Evolutionary conservation across 2,888 invertebrate genomes (phyloP).

Genomic region (Tetheella fluctuosa): DNA sequence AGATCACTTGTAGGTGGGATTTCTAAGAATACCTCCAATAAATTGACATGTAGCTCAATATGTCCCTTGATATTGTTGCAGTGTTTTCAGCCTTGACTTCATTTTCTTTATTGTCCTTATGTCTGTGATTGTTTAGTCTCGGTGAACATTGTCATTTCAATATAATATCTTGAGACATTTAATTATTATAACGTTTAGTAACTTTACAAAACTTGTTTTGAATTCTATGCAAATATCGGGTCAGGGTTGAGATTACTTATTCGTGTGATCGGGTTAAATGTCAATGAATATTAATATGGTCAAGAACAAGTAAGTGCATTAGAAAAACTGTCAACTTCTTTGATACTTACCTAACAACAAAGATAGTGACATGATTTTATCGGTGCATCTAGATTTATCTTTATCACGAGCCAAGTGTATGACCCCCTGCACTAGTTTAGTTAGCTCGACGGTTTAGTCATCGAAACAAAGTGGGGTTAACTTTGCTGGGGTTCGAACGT

Average conservation of each 20-base stretch:
- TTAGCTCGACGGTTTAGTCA: slow-evolving; percentile 11
- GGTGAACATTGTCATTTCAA: background rate
- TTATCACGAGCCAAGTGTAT: slow-evolving; percentile 11
- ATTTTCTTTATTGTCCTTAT: slow-evolving; percentile 37
- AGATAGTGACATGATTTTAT: background rate
- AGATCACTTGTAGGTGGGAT: slow-evolving; percentile 72
- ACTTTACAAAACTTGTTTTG: slow-evolving; percentile 2
- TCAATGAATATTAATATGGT: background rate
- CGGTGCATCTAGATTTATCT: slow-evolving; percentile 11
- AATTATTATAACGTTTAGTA: background rate
- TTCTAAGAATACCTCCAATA: slow-evolving; percentile 69
- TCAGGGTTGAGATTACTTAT: background rate
- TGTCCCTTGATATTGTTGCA: slow-evolving; percentile 34
- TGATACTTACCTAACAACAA: background rate
- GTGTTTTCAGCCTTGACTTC: slow-evolving; percentile 39
- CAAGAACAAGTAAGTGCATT: background rate
- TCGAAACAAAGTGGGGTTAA: slow-evolving; percentile 11
- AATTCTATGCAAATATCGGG: background rate
- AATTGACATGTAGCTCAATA: slow-evolving; percentile 39
- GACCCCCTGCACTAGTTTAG: slow-evolving; percentile 13
- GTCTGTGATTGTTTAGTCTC: background rate
- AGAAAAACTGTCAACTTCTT: background rate
- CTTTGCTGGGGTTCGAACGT: slow-evolving; percentile 10
- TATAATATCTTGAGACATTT: background rate
- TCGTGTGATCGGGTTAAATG: background rate